phyloP scores from a whole-genome alignment of 2,888 invertebrate genomes.

The Drosophila algonquin region DNA sequence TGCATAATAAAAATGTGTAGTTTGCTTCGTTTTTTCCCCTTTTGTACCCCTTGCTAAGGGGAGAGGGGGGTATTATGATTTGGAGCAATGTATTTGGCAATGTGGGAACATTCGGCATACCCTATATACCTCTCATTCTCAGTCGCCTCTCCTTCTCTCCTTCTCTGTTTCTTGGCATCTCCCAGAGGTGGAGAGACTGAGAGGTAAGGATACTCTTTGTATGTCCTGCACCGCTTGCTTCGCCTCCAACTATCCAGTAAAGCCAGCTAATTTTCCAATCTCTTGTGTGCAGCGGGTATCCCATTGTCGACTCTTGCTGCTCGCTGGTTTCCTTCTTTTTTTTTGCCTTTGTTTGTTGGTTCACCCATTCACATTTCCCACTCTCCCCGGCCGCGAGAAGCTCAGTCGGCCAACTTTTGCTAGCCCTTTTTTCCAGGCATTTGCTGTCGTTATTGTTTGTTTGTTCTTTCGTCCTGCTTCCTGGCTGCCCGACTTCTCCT shows the following conservation, averaged over 20 bases:
- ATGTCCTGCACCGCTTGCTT: not conserved
- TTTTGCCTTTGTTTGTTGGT: not conserved
- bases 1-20: constrained; percentile 79
- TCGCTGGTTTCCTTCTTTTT: not conserved
- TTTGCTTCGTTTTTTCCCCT: constrained; percentile 56
- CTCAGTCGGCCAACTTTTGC: constrained; percentile 60
- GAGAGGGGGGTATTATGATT: not conserved
- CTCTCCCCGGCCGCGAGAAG: constrained; percentile 21
- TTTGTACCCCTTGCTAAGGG: not conserved
- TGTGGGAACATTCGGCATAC: not conserved
- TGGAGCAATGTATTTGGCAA: not conserved
- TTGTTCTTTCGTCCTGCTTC: constrained; percentile 53
- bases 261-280: not conserved
- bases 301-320: not conserved
- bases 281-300: not conserved
- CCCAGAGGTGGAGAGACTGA: not conserved
- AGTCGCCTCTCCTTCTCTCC: too few species aligned
- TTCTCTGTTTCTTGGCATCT: not conserved
- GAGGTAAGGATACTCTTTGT: not conserved
- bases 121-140: not conserved
- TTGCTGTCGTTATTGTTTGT: constrained; percentile 72
- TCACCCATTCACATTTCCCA: constrained; percentile 18
- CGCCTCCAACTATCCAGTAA: not conserved
- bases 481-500: not conserved
- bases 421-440: constrained; percentile 74